Evolutionary conservation across 2,113 vertebrate genomes (phyloP).

Genomic region (Forbesichthys agassizii): DNA sequence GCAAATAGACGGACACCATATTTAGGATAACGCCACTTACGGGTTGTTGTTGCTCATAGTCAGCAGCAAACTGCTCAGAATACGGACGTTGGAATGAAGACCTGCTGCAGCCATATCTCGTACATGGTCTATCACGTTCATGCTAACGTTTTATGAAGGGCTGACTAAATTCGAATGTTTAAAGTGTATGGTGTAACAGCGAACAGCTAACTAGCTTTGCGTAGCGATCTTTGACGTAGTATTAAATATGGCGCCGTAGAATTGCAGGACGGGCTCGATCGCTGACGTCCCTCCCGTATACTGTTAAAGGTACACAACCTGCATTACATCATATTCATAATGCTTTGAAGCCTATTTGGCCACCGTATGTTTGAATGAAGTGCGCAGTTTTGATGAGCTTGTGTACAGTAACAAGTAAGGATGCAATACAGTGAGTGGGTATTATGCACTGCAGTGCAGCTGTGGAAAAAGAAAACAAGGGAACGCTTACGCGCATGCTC

Average conservation of each 20-base stretch:
- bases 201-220: constrained; percentile 47
- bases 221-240: constrained; percentile 16
- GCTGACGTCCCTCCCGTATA: constrained; percentile 31
- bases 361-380: too few relatives aligned
- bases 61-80: constrained; percentile 92
- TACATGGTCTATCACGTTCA: constrained; percentile 94
- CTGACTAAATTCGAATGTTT: constrained; percentile 7
- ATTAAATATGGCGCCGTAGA: constrained; percentile 74
- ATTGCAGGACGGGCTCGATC: too few relatives aligned
- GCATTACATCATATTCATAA: too few relatives aligned
- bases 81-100: constrained; percentile 95
- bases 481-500: constrained; percentile 54
- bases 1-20: constrained; percentile 50
- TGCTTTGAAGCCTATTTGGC: too few relatives aligned
- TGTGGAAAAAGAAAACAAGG: too few relatives aligned
- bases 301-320: too few relatives aligned
- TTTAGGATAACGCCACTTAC: constrained; percentile 78
- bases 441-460: too few relatives aligned
- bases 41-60: constrained; percentile 99
- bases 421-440: too few relatives aligned
- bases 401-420: too few relatives aligned
- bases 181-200: constrained; percentile 53
- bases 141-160: constrained; percentile 29
- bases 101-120: constrained; percentile 95
- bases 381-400: too few relatives aligned